phyloP scores from a whole-genome alignment of 2,888 invertebrate genomes.

The Limnephilus auricula region DNA sequence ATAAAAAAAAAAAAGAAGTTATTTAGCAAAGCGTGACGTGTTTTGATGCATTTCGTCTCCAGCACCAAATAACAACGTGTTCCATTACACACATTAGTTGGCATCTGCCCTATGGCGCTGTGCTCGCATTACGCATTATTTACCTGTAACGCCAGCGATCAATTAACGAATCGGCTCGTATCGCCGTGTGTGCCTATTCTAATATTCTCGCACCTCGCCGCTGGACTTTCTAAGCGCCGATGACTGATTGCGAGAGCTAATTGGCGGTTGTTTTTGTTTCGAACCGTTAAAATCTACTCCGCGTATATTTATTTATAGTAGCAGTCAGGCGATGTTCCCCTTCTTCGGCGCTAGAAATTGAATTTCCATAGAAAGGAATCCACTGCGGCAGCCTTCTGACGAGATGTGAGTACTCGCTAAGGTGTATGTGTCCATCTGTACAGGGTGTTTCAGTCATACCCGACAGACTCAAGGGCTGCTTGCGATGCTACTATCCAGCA shows the following conservation, averaged over 20 bases:
- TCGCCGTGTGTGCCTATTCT: constrained; percentile 7
- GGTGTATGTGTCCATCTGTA: not conserved
- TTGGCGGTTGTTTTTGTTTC: constrained; percentile 60
- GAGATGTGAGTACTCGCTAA: not conserved
- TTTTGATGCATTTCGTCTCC: not conserved
- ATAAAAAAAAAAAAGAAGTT: too few species aligned
- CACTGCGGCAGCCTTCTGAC: constrained; percentile 12
- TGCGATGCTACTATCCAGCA: too few species aligned
- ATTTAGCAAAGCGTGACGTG: not conserved
- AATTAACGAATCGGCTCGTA: not conserved
- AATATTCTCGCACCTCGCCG: not conserved
- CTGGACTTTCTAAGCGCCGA: constrained; percentile 39
- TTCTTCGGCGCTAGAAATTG: constrained; percentile 61
- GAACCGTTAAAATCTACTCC: constrained; percentile 57
- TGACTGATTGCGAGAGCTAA: constrained; percentile 48
- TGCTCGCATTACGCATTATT: constrained; percentile 2
- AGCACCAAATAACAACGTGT: not conserved
- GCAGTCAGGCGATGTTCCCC: constrained; percentile 60
- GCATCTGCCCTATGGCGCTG: not conserved
- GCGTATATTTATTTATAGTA: constrained; percentile 65
- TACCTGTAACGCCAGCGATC: not conserved
- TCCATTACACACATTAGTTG: not conserved
- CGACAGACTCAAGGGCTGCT: too few species aligned
- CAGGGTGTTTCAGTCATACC: not conserved
- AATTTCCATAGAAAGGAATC: constrained; percentile 59